Percentiles rank a stretch among this genome's conserved stretches.
phyloP scores from a whole-genome alignment of 2,888 invertebrate genomes.

The Trissoscelio sp. region DNA sequence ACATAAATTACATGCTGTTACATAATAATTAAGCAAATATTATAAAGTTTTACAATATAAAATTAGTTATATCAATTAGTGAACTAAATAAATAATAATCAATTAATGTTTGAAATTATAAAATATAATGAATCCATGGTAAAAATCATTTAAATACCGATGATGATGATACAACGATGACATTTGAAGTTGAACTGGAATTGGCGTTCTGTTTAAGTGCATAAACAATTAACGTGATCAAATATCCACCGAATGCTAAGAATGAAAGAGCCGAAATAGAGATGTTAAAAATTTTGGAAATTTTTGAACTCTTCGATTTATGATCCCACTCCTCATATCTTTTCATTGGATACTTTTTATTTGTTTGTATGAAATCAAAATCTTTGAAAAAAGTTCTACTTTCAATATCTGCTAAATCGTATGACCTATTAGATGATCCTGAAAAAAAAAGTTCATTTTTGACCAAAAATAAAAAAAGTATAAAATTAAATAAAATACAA shows the following conservation, averaged over 20 bases:
- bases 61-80: too few relatives aligned
- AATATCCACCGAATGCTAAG: conserved; percentile 93
- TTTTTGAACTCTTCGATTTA: conserved; percentile 85
- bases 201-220: conserved; percentile 87
- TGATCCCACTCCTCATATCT: conserved; percentile 84
- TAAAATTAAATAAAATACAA: conserved; percentile 10
- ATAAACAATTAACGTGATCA: conserved; percentile 90
- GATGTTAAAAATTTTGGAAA: conserved; percentile 90
- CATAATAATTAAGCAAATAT: too few relatives aligned
- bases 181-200: conserved; percentile 74
- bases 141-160: too few relatives aligned
- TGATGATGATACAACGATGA: too few relatives aligned
- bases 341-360: conserved; percentile 73
- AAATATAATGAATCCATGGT: too few relatives aligned
- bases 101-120: too few relatives aligned
- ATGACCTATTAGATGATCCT: conserved; percentile 34
- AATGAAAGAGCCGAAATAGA: conserved; percentile 92
- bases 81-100: too few relatives aligned
- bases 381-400: conserved; percentile 74
- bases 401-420: conserved; percentile 55
- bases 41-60: too few relatives aligned
- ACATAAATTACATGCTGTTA: too few relatives aligned
- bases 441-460: conserved; percentile 3
- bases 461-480: conserved; percentile 1
- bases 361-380: conserved; percentile 74